These are phyloP conservation scores for Dolichopus griseipennis DNA, from an alignment of 2,888 invertebrate genomes.

Conservation along the genomic window DNA sequence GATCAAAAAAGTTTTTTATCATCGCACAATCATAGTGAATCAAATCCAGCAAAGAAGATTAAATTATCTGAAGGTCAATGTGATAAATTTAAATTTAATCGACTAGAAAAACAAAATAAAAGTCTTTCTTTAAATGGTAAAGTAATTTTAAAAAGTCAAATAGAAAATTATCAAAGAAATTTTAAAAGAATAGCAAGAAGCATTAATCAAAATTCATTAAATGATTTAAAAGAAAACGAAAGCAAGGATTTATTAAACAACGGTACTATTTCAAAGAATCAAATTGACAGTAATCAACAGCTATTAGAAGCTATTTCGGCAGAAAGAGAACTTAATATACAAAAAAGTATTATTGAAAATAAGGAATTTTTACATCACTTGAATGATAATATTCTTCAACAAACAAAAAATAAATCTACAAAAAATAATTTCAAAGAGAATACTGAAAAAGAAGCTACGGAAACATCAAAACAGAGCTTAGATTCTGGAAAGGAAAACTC, in stretches of 20 bases:
- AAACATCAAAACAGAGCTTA: neutral
- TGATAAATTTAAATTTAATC: neutral
- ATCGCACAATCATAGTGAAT: neutral
- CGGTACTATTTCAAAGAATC: neutral
- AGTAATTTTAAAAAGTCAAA: neutral
- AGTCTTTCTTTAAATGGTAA: neutral
- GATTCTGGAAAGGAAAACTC: neutral
- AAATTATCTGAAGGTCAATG: neutral
- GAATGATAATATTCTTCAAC: too few relatives aligned
- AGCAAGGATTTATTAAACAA: neutral
- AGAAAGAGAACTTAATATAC: neutral
- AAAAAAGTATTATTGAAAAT: neutral
- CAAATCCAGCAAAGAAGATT: neutral
- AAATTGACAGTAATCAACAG: neutral
- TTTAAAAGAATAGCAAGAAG: neutral
- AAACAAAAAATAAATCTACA: too few relatives aligned
- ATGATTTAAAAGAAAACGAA: neutral
- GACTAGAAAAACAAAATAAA: neutral
- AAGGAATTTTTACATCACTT: neutral
- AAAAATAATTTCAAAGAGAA: too few relatives aligned
- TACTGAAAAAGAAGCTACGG: neutral
- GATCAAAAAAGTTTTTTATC: neutral
- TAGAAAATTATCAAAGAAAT: too few relatives aligned
- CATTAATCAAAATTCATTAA: neutral
- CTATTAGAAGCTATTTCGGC: neutral